phyloP scores from a whole-genome alignment of 2,797 vertebrate species.

The Lagorchestes hirsutus region DNA sequence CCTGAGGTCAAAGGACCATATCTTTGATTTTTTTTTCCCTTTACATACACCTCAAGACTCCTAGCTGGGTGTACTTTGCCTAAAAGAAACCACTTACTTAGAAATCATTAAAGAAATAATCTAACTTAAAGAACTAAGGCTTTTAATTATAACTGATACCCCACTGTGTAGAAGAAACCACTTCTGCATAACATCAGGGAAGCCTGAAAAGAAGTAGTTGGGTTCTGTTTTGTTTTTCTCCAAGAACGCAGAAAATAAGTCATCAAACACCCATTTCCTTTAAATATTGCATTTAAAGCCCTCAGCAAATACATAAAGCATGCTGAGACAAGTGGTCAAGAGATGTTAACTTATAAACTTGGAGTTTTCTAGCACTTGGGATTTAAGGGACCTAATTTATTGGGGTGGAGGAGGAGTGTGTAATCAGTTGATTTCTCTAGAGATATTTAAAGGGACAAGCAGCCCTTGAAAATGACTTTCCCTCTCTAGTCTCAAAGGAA shows the following conservation, averaged over 20 bases:
- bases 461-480: not conserved
- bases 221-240: not conserved
- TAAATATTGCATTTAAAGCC: not conserved
- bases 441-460: not conserved
- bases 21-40: conserved; percentile 15
- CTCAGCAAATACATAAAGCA: not conserved
- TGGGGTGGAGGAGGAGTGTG: not conserved
- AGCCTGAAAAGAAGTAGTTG: not conserved
- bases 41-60: not conserved
- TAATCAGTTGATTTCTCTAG: not conserved
- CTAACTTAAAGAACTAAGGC: conserved; percentile 16
- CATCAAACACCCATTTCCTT: not conserved
- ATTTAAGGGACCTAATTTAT: not conserved
- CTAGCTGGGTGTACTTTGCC: conserved; percentile 20
- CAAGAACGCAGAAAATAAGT: not conserved
- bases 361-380: not conserved
- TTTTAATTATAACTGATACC: conserved; percentile 25
- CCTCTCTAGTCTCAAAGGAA: not conserved
- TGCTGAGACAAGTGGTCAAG: not conserved
- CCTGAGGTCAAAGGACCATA: not conserved
- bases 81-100: conserved; percentile 32
- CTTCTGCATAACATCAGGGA: not conserved
- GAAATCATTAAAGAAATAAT: conserved; percentile 16
- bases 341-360: not conserved
- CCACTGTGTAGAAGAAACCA: not conserved